Base-by-base conservation (phyloP, 2,797 vertebrate species). In the Falco peregrinus region DNA sequence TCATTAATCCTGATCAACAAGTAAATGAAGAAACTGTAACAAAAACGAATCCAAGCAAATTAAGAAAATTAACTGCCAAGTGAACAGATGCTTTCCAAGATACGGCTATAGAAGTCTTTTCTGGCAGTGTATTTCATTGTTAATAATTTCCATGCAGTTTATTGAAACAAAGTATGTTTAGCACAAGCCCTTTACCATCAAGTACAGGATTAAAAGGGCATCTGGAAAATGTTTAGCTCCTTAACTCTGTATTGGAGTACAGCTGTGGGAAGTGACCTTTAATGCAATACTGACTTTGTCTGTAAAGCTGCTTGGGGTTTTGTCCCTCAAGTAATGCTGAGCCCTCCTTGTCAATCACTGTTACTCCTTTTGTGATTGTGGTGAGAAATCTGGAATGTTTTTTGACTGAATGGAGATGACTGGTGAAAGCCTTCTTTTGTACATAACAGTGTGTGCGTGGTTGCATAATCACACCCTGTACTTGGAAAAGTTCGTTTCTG, bases 31-130 rank as follows among this genome's bases (percentile, higher is more conserved):
- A 90, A 93, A 35, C 20, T 78, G 3, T 47, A 71, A 75, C 9
- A 70, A 80, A 76, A 76, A 6, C 48, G 85, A 43, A 65, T 75
- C 51, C 76, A 43, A 76, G 5, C 79, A 53, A 94, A 57, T 57
- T 89, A 71, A 86, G 65, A 85, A 76, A 85, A 75, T 37, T 83
- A 86, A 77, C 64, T 64, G 76, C 56, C 81, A 83, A 71, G 28
- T 59, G 33, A 90, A 69, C 11, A 16, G 81, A 43, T 80, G 16
- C 78, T 84, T 96, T 90, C 37, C 29, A 77, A 75, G 70, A 48
- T 74, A 67, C 33, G 45, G 9, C 39, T 84, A 41, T 22, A 82
- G 64, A 53, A 83, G 26, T 57, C 29, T 84, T 84, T 94, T 71
- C 74, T 94, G 78, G 68, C 56, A 47, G 24, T 37, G 26, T 73